Evolutionary conservation across 2,113 vertebrate species (phyloP).

Genomic region (Dinomys branickii): DNA sequence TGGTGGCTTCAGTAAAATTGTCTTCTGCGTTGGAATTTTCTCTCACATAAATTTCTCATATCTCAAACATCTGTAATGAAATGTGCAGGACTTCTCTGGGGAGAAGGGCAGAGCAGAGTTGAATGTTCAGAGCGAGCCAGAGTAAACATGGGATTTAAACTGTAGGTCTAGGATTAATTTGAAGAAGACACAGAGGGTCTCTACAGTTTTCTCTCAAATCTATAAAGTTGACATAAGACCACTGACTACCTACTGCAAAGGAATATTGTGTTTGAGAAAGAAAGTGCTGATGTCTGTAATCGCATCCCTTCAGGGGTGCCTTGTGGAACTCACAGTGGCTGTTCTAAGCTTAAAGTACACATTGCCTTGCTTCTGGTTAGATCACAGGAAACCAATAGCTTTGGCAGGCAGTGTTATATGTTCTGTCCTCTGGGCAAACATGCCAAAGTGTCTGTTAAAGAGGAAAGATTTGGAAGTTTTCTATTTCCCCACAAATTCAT

Average conservation of each 20-base stretch:
- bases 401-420: slow-evolving; percentile 23
- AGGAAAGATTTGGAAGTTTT: background rate
- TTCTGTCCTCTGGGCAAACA: slow-evolving; percentile 32
- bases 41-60: background rate
- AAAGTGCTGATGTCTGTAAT: slow-evolving; percentile 38
- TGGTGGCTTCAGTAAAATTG: slow-evolving; percentile 14
- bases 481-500: background rate
- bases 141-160: slow-evolving; percentile 62
- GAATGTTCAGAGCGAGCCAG: background rate
- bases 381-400: background rate
- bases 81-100: slow-evolving; percentile 32
- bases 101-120: background rate
- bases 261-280: slow-evolving; percentile 59
- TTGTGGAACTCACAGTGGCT: slow-evolving; percentile 58
- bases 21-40: background rate
- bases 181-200: slow-evolving; percentile 53
- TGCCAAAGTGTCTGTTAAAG: background rate
- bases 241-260: slow-evolving; percentile 38
- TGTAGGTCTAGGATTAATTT: slow-evolving; percentile 72
- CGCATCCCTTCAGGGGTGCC: slow-evolving; percentile 20
- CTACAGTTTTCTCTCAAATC: slow-evolving; percentile 57
- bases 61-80: background rate
- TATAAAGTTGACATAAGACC: slow-evolving; percentile 71
- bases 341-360: slow-evolving; percentile 43
- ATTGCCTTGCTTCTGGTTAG: slow-evolving; percentile 34